Percentiles rank a stretch among this genome's conserved stretches.
phyloP scores from a whole-genome alignment of 2,888 invertebrate genomes.

The Dione vanillae region DNA sequence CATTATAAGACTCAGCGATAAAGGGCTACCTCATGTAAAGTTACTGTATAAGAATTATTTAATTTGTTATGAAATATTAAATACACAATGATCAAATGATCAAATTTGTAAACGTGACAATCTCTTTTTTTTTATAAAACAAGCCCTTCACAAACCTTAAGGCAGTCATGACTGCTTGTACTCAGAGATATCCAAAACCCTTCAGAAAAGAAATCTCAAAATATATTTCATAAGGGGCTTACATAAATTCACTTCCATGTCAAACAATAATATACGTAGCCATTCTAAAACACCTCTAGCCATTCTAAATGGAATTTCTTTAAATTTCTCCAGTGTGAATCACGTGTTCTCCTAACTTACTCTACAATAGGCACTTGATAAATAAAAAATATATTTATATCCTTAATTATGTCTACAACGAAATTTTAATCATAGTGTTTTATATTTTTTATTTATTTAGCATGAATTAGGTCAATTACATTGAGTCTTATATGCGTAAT shows the following conservation, averaged over 20 bases:
- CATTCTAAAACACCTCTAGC: too few species aligned
- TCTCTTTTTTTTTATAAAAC: background rate
- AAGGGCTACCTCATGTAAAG: slow-evolving; percentile 39
- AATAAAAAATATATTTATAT: too few species aligned
- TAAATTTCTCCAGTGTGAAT: too few species aligned
- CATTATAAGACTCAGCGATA: slow-evolving; percentile 43
- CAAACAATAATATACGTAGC: too few species aligned
- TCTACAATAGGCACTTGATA: too few species aligned
- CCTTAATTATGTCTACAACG: too few species aligned
- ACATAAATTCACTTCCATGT: too few species aligned
- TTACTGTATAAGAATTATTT: background rate
- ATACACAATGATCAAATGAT: background rate
- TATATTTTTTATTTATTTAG: background rate
- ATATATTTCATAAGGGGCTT: too few species aligned
- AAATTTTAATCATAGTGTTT: too few species aligned
- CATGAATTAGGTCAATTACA: background rate
- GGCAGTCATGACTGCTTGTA: background rate
- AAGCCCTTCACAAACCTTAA: background rate
- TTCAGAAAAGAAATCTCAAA: background rate
- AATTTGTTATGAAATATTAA: background rate
- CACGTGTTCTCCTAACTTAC: too few species aligned
- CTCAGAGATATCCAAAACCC: background rate
- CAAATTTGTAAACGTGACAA: background rate
- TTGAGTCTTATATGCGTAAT: background rate
- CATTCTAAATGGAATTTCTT: too few species aligned